Percentiles rank a stretch among this genome's conserved stretches.
Evolutionary conservation across 1,140 invertebrate species (phyloP).

Genomic region (Meloidogyne hapla): DNA sequence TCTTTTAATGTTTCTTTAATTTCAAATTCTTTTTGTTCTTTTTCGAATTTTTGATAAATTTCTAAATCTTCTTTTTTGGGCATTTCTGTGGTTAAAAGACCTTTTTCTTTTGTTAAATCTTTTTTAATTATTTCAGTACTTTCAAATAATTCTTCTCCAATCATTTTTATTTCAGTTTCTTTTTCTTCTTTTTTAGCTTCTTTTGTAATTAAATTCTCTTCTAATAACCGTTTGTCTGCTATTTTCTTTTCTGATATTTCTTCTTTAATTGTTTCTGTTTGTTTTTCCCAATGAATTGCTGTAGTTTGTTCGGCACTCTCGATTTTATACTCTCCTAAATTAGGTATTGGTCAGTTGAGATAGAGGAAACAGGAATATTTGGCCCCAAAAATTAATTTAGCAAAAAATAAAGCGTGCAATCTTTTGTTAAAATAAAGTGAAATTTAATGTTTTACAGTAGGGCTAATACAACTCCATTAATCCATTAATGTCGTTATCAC

Average conservation of each 20-base stretch:
- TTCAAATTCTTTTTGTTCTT: background rate
- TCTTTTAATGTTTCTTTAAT: background rate
- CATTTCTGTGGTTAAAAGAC: background rate
- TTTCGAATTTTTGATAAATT: background rate
- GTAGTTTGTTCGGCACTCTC: background rate
- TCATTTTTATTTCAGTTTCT: slow-evolving; percentile 1
- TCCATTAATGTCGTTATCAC: too few species aligned
- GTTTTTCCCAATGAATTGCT: background rate
- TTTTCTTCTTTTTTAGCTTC: background rate
- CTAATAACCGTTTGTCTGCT: background rate
- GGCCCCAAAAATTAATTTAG: background rate
- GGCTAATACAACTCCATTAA: too few species aligned
- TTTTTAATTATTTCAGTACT: background rate
- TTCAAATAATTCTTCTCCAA: background rate
- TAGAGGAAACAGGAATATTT: background rate
- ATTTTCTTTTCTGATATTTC: slow-evolving; percentile 6
- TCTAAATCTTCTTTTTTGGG: background rate
- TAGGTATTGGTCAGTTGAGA: background rate
- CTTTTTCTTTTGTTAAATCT: background rate
- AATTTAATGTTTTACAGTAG: too few species aligned
- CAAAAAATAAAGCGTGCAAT: background rate
- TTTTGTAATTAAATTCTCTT: background rate
- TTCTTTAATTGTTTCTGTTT: background rate
- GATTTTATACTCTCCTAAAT: slow-evolving; percentile 3
- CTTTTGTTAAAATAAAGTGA: too few species aligned